Base-by-base conservation (phyloP, 1,140 invertebrate genomes). In the Brachionus sp. region DNA sequence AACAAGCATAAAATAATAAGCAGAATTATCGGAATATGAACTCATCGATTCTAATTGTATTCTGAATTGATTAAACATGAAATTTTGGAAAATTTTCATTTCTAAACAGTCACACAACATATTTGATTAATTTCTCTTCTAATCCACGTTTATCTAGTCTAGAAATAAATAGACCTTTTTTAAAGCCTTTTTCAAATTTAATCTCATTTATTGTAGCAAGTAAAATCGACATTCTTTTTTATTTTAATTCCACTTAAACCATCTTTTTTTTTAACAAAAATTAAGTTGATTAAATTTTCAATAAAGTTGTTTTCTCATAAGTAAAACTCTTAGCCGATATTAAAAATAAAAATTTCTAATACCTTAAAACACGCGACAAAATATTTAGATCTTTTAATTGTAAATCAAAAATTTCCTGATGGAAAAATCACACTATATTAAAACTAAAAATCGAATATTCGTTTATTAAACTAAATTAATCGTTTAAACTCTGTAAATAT, bases 201-300 rank as follows among this genome's bases (percentile, higher is more conserved):
- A 57, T 57, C 50, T 57, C 50, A 57, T 57, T 57, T 57, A 57
- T 57, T 23, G 50, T 9, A 23, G 50, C n/a, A 57, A 57, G 19
- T 57, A 57, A 57, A 19, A 57, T 9, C 16, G 16, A 57, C 50
- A 23, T 57, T 19, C 29, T 29, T 57, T 19, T 57, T 57, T 16
- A 13, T 13, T 50, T 12, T 57, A 57, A 57, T 57, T 57, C 50
- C 16, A 57, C 50, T 57, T 19, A 57, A 57, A 9, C n/a, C 50
- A 29, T 29, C 29, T 29, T 19, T 57, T 57, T 57, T 57, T 57
- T 19, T 57, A 57, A 57, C 9, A 2, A 23, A 57, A 70, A 70
- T 70, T 70, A 39, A 70, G 37, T 39, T 70, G 66, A 70, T 68
- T 68, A 68, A 33, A 68, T 68, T 68, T 68, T 68, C 33, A 2